Evolutionary conservation across 2,888 invertebrate genomes (phyloP).

Genomic region (Drosophila melanosoma): DNA sequence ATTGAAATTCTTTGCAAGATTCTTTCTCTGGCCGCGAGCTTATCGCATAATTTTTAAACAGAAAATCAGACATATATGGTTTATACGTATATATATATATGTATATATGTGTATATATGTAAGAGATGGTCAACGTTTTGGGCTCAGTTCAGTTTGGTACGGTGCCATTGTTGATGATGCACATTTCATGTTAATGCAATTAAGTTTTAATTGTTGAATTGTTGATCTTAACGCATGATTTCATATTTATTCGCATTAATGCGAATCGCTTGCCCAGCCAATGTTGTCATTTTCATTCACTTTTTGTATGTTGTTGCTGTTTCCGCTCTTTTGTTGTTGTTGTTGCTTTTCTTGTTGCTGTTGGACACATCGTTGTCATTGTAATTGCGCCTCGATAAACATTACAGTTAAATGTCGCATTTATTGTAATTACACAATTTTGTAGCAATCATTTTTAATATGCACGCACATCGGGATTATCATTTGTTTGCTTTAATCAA

Average conservation of each 20-base stretch:
- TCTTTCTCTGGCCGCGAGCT: slow-evolving; percentile 42
- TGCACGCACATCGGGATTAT: slow-evolving; percentile 42
- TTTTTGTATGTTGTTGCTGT: slow-evolving; percentile 7
- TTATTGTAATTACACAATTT: slow-evolving; percentile 77
- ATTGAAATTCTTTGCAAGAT: slow-evolving; percentile 50
- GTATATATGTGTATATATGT: background rate
- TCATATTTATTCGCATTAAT: slow-evolving; percentile 81
- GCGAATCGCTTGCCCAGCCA: slow-evolving; percentile 57
- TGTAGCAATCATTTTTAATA: slow-evolving; percentile 57
- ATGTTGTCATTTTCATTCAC: slow-evolving; percentile 32
- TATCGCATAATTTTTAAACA: slow-evolving; percentile 43
- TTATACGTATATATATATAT: background rate
- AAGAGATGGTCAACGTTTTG: slow-evolving; percentile 11
- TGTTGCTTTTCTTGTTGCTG: slow-evolving; percentile 16
- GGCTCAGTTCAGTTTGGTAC: slow-evolving; percentile 4
- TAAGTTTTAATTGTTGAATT: slow-evolving; percentile 82
- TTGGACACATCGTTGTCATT: slow-evolving; percentile 66
- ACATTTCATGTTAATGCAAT: slow-evolving; percentile 81
- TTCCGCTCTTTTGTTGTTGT: background rate
- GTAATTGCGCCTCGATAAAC: slow-evolving; percentile 78
- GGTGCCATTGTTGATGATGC: slow-evolving; percentile 71
- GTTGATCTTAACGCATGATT: slow-evolving; percentile 82
- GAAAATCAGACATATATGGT: background rate
- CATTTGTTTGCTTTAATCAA: slow-evolving; percentile 58
- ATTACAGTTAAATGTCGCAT: slow-evolving; percentile 80